These are phyloP conservation scores for Mythimna lalbum DNA, from an alignment of 2,888 invertebrate species.

Conservation along the genomic window DNA sequence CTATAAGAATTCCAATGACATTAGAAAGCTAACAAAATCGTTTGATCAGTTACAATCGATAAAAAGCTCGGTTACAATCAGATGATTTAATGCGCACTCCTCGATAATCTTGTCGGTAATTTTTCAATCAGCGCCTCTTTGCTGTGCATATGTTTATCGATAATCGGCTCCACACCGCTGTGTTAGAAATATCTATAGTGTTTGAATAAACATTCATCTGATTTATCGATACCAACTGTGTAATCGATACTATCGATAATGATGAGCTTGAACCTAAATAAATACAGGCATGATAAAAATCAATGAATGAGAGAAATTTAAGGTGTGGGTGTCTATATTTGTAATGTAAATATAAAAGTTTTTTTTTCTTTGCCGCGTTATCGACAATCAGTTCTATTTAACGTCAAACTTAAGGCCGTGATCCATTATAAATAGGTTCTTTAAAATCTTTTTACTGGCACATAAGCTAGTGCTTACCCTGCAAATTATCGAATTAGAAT, in stretches of 20 bases:
- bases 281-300: conserved; percentile 70
- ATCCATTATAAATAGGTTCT: not conserved
- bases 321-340: conserved; percentile 63
- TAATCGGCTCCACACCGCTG: conserved; percentile 47
- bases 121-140: conserved; percentile 63
- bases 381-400: conserved; percentile 12
- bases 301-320: conserved; percentile 62
- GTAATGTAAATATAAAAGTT: conserved; percentile 40
- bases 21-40: conserved; percentile 61
- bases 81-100: conserved; percentile 54
- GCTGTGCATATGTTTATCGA: conserved; percentile 38
- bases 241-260: conserved; percentile 77
- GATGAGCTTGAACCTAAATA: conserved; percentile 76
- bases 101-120: conserved; percentile 58
- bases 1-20: conserved; percentile 44
- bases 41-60: conserved; percentile 55
- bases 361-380: conserved; percentile 10
- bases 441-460: not conserved
- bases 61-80: conserved; percentile 44
- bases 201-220: conserved; percentile 63
- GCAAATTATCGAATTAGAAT: conserved; percentile 15
- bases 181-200: conserved; percentile 51
- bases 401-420: conserved; percentile 3
- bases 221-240: conserved; percentile 75
- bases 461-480: conserved; percentile 27